A percentile compares a stretch with the other conserved stretches of the same genome.
These are phyloP conservation scores for Aplysina aerophoba DNA, from an alignment of 37 sponge, comb jelly and placozoan genomes.

Conservation along the genomic window DNA sequence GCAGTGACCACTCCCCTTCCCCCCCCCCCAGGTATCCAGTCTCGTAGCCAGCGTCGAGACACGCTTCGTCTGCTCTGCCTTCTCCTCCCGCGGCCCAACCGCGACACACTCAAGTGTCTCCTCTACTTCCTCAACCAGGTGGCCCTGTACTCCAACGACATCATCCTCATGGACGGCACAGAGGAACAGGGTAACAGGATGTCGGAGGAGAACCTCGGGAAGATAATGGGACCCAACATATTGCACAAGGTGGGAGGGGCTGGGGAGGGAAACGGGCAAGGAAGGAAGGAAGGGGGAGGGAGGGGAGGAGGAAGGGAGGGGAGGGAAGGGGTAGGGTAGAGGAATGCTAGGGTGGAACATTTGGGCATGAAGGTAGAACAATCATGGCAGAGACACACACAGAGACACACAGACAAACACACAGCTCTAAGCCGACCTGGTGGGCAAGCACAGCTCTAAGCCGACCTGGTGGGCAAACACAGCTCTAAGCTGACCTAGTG, in stretches of 20 bases:
- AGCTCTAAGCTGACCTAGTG: too few relatives aligned
- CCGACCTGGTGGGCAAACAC: too few relatives aligned
- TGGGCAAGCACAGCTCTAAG: too few relatives aligned
- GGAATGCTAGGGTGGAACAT: not conserved
- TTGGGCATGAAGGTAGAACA: not conserved
- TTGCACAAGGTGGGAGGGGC: slow-evolving; percentile 74
- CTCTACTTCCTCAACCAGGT: slow-evolving; percentile 79
- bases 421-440: too few relatives aligned
- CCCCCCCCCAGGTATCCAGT: slow-evolving; percentile 45
- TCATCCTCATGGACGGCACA: slow-evolving; percentile 84
- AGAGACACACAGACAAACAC: too few relatives aligned
- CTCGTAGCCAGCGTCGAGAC: slow-evolving; percentile 48
- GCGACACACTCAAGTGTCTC: slow-evolving; percentile 80
- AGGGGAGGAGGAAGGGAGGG: not conserved
- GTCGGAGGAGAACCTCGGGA: slow-evolving; percentile 79
- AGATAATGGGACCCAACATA: slow-evolving; percentile 85
- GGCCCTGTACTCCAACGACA: slow-evolving; percentile 80
- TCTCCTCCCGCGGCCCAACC: slow-evolving; percentile 80
- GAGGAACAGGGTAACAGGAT: slow-evolving; percentile 86
- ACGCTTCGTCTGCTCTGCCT: slow-evolving; percentile 71
- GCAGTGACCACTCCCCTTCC: not conserved
- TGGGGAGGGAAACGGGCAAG: slow-evolving; percentile 23
- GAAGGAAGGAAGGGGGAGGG: not conserved
- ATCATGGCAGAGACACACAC: not conserved
- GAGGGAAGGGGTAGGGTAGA: not conserved